These are phyloP conservation scores for Benthosema pterotum DNA, from an alignment of 2,797 vertebrate genomes.

Conservation along the genomic window DNA sequence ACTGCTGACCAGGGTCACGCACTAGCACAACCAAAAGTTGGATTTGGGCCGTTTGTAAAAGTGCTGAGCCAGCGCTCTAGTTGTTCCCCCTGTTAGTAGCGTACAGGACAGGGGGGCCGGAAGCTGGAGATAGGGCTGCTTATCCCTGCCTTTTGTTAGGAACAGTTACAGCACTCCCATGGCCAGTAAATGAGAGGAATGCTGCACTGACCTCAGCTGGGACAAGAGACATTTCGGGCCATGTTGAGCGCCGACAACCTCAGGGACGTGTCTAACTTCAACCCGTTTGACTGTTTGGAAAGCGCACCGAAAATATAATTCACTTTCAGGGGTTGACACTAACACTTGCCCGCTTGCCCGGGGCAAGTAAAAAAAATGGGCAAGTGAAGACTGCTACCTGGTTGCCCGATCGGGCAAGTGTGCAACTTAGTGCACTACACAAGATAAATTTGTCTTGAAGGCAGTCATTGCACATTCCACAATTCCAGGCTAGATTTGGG, in stretches of 20 bases:
- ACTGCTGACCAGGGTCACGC: background rate
- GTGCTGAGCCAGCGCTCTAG: slow-evolving; percentile 57
- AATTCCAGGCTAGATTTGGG: no score
- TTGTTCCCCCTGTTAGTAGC: slow-evolving; percentile 42
- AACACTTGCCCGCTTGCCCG: no score
- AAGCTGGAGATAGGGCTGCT: slow-evolving; percentile 43
- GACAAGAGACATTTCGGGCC: slow-evolving; percentile 30
- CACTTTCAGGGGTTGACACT: no score
- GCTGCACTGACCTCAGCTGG: slow-evolving; percentile 38
- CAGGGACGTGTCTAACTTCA: background rate
- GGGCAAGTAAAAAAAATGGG: no score
- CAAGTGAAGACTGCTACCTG: no score
- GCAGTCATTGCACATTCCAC: no score
- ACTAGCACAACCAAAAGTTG: slow-evolving; percentile 32
- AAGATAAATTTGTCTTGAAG: no score
- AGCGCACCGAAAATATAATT: background rate
- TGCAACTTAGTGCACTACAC: no score
- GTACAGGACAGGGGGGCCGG: slow-evolving; percentile 17
- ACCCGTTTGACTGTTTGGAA: no score
- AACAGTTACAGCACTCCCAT: slow-evolving; percentile 20
- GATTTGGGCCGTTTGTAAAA: slow-evolving; percentile 32
- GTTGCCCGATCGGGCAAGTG: no score
- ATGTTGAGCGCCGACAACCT: slow-evolving; percentile 22
- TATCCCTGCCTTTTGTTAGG: slow-evolving; percentile 66
- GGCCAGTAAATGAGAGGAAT: slow-evolving; percentile 50